phyloP scores from a whole-genome alignment of 1,140 invertebrate species.

The Calliphora vicina region DNA sequence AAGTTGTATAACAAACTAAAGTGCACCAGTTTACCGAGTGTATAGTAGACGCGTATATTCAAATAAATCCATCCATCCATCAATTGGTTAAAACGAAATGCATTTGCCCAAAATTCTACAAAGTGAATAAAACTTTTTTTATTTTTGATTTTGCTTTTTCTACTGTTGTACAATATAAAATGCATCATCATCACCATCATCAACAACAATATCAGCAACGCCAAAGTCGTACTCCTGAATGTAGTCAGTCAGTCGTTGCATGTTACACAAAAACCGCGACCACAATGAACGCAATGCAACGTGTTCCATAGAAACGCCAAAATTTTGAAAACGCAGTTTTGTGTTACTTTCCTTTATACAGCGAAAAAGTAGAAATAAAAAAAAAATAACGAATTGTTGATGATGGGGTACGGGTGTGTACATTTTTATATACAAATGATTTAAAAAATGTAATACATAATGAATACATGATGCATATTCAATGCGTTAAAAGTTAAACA shows the following conservation, averaged over 20 bases:
- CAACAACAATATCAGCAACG: neutral
- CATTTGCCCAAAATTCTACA: neutral
- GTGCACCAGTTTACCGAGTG: too few relatives aligned
- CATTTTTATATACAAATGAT: neutral
- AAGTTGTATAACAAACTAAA: too few relatives aligned
- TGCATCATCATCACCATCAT: neutral
- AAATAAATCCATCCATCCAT: neutral
- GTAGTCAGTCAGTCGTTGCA: neutral
- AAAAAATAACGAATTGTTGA: neutral
- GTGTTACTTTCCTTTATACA: neutral
- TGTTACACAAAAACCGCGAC: slow-evolving; percentile 32
- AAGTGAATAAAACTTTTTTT: neutral
- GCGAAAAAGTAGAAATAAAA: neutral
- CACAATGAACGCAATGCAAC: slow-evolving; percentile 36
- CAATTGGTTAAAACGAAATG: slow-evolving; percentile 1
- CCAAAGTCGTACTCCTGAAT: neutral
- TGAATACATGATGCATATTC: neutral
- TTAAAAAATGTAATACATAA: neutral
- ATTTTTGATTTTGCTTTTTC: neutral
- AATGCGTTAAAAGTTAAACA: neutral
- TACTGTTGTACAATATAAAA: too few relatives aligned
- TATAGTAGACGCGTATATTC: too few relatives aligned
- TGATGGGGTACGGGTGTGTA: neutral
- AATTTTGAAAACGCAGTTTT: slow-evolving; percentile 2
- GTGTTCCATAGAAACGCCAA: slow-evolving; percentile 32